Evolutionary conservation across 1,140 invertebrate species (phyloP).

Genomic region (Brachionus asplanchnoidis): DNA sequence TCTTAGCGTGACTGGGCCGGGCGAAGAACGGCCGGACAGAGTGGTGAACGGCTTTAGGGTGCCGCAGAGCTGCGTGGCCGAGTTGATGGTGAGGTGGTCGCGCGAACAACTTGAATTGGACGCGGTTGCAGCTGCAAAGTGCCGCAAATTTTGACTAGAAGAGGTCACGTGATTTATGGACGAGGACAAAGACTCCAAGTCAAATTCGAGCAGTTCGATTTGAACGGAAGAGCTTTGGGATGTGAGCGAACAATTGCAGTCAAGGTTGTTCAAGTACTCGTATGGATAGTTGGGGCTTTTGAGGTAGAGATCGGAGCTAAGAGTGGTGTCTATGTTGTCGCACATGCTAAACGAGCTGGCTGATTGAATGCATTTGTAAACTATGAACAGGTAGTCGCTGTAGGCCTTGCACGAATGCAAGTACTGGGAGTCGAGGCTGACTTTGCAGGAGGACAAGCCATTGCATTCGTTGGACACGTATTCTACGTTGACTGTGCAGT

Average conservation of each 20-base stretch:
- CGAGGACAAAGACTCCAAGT: not conserved
- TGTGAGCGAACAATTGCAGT: constrained; percentile 1
- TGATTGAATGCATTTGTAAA: not conserved
- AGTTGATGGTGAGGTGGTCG: not conserved
- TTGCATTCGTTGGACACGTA: constrained; percentile 39
- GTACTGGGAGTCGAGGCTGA: constrained; percentile 28
- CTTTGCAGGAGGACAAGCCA: not conserved
- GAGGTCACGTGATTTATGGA: not conserved
- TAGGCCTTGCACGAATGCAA: constrained; percentile 34
- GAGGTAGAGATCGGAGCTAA: not conserved
- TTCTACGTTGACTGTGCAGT: constrained; percentile 24
- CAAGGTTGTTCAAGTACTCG: constrained; percentile 29
- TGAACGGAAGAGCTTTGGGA: not conserved
- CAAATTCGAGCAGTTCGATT: constrained; percentile 7
- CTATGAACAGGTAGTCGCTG: constrained; percentile 1
- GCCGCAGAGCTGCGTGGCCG: not conserved
- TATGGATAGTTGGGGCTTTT: constrained; percentile 20
- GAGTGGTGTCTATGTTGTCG: not conserved
- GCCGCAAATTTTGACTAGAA: not conserved
- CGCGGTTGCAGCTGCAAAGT: not conserved
- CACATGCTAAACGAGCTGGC: not conserved
- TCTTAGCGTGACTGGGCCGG: not conserved
- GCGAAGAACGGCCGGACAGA: not conserved
- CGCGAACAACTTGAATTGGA: not conserved
- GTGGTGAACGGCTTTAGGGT: not conserved